These are phyloP conservation scores for Temnothorax curvispinosus DNA, from an alignment of 1,140 invertebrate species.

Conservation along the genomic window DNA sequence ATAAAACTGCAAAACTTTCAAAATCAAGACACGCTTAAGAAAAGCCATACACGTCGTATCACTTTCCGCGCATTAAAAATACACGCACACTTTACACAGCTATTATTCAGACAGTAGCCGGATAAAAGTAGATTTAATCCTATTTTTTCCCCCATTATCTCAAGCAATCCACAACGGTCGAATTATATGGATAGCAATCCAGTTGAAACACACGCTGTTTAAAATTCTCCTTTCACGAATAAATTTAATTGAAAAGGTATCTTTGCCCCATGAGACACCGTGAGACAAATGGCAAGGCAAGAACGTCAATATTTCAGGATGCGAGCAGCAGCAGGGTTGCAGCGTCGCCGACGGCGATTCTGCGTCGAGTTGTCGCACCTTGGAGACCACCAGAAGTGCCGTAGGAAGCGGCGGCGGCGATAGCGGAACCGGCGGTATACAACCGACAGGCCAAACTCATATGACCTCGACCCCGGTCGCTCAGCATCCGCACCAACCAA, in stretches of 20 bases:
- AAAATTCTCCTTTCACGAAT: background rate
- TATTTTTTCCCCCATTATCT: background rate
- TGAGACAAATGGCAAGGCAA: background rate
- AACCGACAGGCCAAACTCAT: constrained; percentile 79
- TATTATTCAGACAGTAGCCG: background rate
- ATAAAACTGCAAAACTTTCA: background rate
- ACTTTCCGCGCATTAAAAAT: background rate
- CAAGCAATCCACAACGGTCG: background rate
- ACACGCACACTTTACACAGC: background rate
- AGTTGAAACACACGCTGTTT: background rate
- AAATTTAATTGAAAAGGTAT: background rate
- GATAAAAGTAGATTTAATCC: background rate
- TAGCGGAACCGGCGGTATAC: constrained; percentile 51
- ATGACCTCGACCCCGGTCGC: constrained; percentile 72
- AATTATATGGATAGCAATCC: background rate
- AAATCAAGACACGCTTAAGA: constrained; percentile 13
- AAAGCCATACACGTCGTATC: background rate
- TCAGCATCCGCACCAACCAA: constrained; percentile 75
- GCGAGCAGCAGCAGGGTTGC: constrained; percentile 79
- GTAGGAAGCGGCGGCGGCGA: constrained; percentile 67
- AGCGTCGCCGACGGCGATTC: constrained; percentile 75
- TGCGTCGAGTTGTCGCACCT: constrained; percentile 77
- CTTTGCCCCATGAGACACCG: background rate
- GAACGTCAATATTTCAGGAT: constrained; percentile 69
- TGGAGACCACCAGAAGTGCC: constrained; percentile 75